Conservation (phyloP, 1,140 invertebrate species). For the Drosophila kepulauana region DNA sequence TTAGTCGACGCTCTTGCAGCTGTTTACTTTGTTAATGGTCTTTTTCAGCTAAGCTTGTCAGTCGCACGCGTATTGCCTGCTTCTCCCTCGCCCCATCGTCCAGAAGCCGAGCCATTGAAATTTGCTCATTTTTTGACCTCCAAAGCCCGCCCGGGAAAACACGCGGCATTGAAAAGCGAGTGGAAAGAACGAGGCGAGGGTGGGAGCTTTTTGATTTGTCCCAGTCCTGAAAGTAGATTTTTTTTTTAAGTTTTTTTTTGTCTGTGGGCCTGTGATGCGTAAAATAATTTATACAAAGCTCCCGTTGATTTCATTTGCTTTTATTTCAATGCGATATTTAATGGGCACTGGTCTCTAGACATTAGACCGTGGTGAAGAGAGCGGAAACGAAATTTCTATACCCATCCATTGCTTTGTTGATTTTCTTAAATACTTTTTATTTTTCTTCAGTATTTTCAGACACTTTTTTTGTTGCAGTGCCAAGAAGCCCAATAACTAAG, state of each 20-base stretch:
- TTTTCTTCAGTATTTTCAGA: constrained; percentile 31
- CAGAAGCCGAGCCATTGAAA: constrained; percentile 52
- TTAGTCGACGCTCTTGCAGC: constrained; percentile 65
- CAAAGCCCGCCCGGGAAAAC: constrained; percentile 23
- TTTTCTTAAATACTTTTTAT: constrained; percentile 72
- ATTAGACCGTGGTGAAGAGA: neutral
- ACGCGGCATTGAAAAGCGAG: constrained; percentile 63
- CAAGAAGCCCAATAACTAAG: constrained; percentile 1
- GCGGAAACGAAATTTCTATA: constrained; percentile 17
- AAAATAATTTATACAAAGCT: constrained; percentile 80
- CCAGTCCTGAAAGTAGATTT: constrained; percentile 26
- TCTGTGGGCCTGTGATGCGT: constrained; percentile 52
- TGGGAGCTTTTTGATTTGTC: constrained; percentile 68
- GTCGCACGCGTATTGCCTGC: constrained; percentile 50
- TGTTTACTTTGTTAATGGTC: constrained; percentile 83
- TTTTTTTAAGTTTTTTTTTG: constrained; percentile 42
- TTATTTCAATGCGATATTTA: constrained; percentile 64
- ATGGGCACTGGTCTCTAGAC: constrained; percentile 33
- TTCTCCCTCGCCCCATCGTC: neutral
- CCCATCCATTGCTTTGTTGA: constrained; percentile 52
- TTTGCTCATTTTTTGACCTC: constrained; percentile 75
- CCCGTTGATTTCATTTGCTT: constrained; percentile 67
- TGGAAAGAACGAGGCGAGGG: neutral
- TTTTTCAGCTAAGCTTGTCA: constrained; percentile 76
- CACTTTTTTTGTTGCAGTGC: neutral